Base-by-base conservation (phyloP, 2,797 vertebrate genomes). In the Alosa sapidissima region DNA sequence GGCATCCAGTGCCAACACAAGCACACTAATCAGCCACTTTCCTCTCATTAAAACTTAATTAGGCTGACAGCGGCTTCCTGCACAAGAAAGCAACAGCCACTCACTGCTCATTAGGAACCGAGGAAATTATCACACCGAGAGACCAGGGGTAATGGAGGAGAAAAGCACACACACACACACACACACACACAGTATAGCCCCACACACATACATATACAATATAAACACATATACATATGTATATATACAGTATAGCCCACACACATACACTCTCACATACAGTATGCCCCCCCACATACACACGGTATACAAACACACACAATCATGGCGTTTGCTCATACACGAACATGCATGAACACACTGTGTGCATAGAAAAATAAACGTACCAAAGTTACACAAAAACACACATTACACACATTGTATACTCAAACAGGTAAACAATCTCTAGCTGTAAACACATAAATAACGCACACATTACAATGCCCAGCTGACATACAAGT, bases 41-140 rank as follows among this genome's bases (percentile, higher is more conserved):
- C 95, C 95, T 96, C 95, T 96, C 96, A 95, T 95, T 96, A 96
- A 95, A 96, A 94, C 94, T 96, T 95, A 96, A 96, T 97, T 96
- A 95, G 94, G 92, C 95, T 93, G 93, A 95, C 94, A 96, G 89
- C 92, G 94, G 94, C 96, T 97, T 96, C 95, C 95, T 96, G 95
- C 92, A 90, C 90, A 94, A 96, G 94, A 95, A 97, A 96, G 93
- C 91, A 94, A 93, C 92, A 93, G 93, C 92, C 95, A 95, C 94
- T 96, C 96, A 94, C 93, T 95, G 94, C 93, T 94, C 95, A 94
- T 96, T 96, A 96, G 93, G 91, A 91, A 89, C 91, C 92, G 94
- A 95, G 91, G 91, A 93, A 93, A 95, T 95, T 95, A 95, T 94
- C 92, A 94, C 93, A 93, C 86, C 81, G 89, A 86, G 75, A 89